A percentile compares a stretch with the other conserved stretches of the same genome.
These are phyloP conservation scores for Talpa occidentalis DNA, from an alignment of 2,113 vertebrate genomes.

Conservation along the genomic window DNA sequence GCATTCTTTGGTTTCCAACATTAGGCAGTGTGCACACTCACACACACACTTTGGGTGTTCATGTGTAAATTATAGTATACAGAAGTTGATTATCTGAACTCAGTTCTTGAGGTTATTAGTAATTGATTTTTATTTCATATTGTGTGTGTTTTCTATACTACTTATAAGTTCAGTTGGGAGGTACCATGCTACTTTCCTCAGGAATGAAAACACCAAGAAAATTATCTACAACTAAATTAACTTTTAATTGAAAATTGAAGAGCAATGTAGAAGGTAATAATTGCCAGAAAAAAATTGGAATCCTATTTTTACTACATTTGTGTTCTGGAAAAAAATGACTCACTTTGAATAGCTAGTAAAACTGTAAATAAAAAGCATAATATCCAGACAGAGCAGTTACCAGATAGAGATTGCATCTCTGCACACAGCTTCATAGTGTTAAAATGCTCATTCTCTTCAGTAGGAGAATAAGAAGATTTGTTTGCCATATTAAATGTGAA, in stretches of 20 bases:
- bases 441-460: constrained; percentile 49
- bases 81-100: constrained; percentile 29
- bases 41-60: not conserved
- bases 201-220: not conserved
- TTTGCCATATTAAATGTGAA: constrained; percentile 54
- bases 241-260: constrained; percentile 59
- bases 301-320: constrained; percentile 34
- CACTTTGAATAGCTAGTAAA: constrained; percentile 16
- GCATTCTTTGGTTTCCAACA: not conserved
- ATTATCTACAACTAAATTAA: constrained; percentile 3
- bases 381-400: constrained; percentile 1
- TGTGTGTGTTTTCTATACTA: not conserved
- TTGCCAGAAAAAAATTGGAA: not conserved
- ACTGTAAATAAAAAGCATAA: constrained; percentile 44
- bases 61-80: not conserved
- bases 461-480: not conserved
- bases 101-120: not conserved
- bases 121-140: constrained; percentile 38
- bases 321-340: constrained; percentile 39
- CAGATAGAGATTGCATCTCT: not conserved
- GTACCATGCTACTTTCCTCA: not conserved
- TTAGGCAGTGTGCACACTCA: not conserved
- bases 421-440: not conserved
- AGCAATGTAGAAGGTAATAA: not conserved
- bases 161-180: not conserved